phyloP scores from a whole-genome alignment of 2,113 vertebrate genomes.

The Psettodes erumei region DNA sequence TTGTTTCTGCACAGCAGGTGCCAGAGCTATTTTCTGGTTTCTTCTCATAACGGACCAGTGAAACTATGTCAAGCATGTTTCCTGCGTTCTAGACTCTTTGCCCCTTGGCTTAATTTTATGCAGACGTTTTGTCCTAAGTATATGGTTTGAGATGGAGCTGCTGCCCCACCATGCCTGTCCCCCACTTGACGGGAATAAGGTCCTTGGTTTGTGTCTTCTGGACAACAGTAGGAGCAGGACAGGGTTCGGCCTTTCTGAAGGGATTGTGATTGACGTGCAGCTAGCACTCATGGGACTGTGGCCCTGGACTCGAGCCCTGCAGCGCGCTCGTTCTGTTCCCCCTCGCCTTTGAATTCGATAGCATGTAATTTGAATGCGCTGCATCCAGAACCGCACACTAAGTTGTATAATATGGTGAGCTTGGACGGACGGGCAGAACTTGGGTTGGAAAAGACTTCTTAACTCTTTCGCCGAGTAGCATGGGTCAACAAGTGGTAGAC shows the following conservation, averaged over 20 bases:
- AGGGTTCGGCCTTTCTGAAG: conserved; percentile 51
- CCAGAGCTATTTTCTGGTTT: conserved; percentile 62
- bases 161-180: background rate
- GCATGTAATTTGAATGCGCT: conserved; percentile 79
- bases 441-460: conserved; percentile 47
- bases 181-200: background rate
- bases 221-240: conserved; percentile 41
- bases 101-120: conserved; percentile 32
- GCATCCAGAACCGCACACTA: conserved; percentile 75
- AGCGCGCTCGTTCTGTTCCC: conserved; percentile 25
- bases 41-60: conserved; percentile 47
- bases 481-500: conserved; percentile 54
- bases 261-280: conserved; percentile 65
- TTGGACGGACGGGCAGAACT: conserved; percentile 50
- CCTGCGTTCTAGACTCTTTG: conserved; percentile 31
- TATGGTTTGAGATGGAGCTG: conserved; percentile 15
- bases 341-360: conserved; percentile 77
- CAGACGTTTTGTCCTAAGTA: conserved; percentile 47
- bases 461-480: conserved; percentile 59
- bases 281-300: conserved; percentile 56
- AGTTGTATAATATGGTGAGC: conserved; percentile 74
- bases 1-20: conserved; percentile 72
- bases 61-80: conserved; percentile 63
- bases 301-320: conserved; percentile 44
- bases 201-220: conserved; percentile 58